Conservation (phyloP, 1,140 invertebrate genomes). For the Musca vetustissima region DNA sequence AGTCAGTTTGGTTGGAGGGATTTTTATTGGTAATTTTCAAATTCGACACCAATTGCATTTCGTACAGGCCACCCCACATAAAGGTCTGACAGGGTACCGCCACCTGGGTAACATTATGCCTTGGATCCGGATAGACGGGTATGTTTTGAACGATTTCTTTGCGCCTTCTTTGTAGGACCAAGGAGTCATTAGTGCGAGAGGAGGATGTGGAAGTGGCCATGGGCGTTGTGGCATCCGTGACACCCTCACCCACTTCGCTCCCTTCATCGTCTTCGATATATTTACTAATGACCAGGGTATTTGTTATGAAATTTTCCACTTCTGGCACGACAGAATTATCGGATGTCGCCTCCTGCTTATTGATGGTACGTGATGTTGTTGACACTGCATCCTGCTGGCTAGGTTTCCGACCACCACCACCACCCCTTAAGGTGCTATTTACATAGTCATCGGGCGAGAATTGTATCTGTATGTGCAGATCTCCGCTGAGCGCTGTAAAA, state of each 20-base stretch:
- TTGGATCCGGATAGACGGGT: conserved; percentile 47
- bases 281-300: conserved; percentile 56
- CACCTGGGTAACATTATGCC: conserved; percentile 51
- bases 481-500: conserved; percentile 66
- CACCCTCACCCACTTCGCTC: neutral
- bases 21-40: conserved; percentile 33
- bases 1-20: too few relatives aligned
- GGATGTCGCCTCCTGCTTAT: conserved; percentile 18
- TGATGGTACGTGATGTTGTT: conserved; percentile 26
- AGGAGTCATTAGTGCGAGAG: conserved; percentile 7
- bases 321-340: neutral
- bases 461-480: conserved; percentile 61
- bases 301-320: conserved; percentile 49
- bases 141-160: conserved; percentile 53
- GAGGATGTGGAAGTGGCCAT: neutral
- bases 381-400: neutral
- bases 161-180: conserved; percentile 42
- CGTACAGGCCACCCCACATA: conserved; percentile 46
- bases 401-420: too few relatives aligned
- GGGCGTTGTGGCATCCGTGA: neutral
- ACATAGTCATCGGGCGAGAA: conserved; percentile 28
- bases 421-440: neutral
- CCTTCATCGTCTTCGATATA: conserved; percentile 41
- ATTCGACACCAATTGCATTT: conserved; percentile 50
- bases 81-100: conserved; percentile 51